Evolutionary conservation across 2,888 invertebrate genomes (phyloP), one percentile per base, ranked within the genome.

Genomic region (Agrochola lota): DNA sequence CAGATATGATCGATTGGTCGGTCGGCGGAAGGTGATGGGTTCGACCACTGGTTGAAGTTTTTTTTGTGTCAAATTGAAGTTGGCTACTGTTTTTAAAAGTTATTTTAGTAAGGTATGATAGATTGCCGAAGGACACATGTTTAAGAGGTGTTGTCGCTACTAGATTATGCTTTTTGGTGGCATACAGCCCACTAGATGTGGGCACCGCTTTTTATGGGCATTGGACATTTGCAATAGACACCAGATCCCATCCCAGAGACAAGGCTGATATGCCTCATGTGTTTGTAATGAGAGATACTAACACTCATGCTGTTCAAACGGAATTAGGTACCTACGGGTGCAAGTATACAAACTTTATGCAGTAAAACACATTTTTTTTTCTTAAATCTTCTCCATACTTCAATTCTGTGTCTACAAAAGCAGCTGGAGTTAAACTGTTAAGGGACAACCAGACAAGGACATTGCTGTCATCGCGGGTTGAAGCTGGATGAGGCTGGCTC

Each of bases 1-100:
- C 60, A n/a, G 81, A 73, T 84, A 78, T 84, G 86, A 88, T 86
- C 71, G 79, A 87, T 88, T 46, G 67, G 30, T n/a, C 30, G 17
- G 23, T 9, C 40, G 59, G 43, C 66, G 49, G 12, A 26, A 60
- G 49, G 68, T 87, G 86, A 87, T 78, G 62, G 81, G 71, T 71
- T 76, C 30, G 77, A 81, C 49, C 74, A 66, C 68, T 72, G 60
- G 40, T 8, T 43, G 70, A 52, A 57, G 49, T 46, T 12, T 49
- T 71, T 78, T 62, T 80, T 70, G 12, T 64, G 49, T 73, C 59
- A 26, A 55, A 12, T 62, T 70, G 17, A 35, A 63, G 26, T 71
- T 72, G 9, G 76, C 86, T 84, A 77, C 84, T 70, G 84, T 66
- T 77, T 83, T 35, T 46, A 15, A 5, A 30, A 75, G 11, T n/a